These are phyloP conservation scores for Phalacrocorax carbo DNA, from an alignment of 2,113 vertebrate species.

Conservation along the genomic window DNA sequence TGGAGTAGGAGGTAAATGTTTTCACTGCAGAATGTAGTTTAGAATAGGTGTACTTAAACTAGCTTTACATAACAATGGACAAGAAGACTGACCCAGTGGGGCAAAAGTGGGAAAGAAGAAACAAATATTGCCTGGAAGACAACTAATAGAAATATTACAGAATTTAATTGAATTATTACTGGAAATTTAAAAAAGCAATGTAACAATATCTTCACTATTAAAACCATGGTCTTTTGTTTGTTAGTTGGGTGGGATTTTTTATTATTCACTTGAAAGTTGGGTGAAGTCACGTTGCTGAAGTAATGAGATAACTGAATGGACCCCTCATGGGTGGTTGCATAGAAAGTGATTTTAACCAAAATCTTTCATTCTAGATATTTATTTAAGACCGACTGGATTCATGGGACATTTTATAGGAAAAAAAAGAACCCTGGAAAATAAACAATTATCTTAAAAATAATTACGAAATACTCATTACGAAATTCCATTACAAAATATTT, in stretches of 20 bases:
- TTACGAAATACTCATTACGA: neutral
- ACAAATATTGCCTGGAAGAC: neutral
- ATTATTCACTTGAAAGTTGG: neutral
- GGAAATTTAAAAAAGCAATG: no score
- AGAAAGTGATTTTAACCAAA: neutral
- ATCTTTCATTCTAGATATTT: neutral
- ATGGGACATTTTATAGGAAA: neutral
- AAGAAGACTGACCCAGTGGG: neutral
- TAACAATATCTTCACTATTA: neutral
- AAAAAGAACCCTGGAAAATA: neutral
- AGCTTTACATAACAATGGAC: neutral
- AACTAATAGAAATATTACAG: neutral
- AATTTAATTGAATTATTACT: neutral
- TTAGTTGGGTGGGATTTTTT: neutral
- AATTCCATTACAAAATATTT: neutral
- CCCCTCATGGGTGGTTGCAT: neutral
- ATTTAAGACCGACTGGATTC: neutral
- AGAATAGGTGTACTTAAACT: neutral
- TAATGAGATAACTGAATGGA: neutral
- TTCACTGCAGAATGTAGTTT: neutral
- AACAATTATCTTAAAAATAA: neutral
- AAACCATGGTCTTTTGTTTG: rapidly evolving
- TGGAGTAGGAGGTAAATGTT: neutral
- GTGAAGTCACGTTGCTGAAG: neutral
- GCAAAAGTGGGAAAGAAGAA: neutral